Evolutionary conservation across 2,113 vertebrate genomes (phyloP).

Genomic region (Gopherus evgoodei): DNA sequence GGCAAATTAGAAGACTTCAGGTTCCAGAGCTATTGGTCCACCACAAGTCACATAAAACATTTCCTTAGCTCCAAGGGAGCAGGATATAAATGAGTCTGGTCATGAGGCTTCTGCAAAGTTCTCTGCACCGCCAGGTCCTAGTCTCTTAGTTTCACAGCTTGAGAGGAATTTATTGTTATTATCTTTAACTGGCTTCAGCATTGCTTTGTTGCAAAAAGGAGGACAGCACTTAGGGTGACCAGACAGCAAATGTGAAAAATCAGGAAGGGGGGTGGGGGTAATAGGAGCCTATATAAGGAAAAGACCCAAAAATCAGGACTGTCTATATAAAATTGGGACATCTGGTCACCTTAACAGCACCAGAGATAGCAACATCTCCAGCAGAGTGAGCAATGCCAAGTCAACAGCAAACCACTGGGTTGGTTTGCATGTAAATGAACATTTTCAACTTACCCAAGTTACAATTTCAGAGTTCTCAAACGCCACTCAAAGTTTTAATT

Average conservation of each 20-base stretch:
- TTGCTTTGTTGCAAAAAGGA: neutral
- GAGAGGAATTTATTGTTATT: neutral
- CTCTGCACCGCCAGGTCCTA: neutral
- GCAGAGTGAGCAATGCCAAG: neutral
- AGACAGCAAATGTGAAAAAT: too few relatives aligned
- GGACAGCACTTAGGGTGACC: neutral
- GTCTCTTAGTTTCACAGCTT: fast-evolving
- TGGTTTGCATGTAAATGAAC: neutral
- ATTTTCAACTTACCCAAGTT: neutral
- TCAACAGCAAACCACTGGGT: neutral
- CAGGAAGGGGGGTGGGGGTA: too few relatives aligned
- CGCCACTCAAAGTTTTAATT: neutral
- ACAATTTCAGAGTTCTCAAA: conserved; percentile 1
- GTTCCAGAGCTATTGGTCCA: neutral
- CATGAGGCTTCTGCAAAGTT: neutral
- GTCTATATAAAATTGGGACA: too few relatives aligned
- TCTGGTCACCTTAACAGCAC: neutral
- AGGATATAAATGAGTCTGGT: neutral
- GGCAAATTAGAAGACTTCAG: neutral
- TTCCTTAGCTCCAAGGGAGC: neutral
- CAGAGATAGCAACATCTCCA: fast-evolving
- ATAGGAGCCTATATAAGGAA: too few relatives aligned
- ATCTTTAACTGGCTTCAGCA: neutral
- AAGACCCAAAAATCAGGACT: too few relatives aligned
- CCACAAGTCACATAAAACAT: neutral